Evolutionary conservation across 2,113 vertebrate genomes (phyloP).

Genomic region (Triplophysa dalaica): DNA sequence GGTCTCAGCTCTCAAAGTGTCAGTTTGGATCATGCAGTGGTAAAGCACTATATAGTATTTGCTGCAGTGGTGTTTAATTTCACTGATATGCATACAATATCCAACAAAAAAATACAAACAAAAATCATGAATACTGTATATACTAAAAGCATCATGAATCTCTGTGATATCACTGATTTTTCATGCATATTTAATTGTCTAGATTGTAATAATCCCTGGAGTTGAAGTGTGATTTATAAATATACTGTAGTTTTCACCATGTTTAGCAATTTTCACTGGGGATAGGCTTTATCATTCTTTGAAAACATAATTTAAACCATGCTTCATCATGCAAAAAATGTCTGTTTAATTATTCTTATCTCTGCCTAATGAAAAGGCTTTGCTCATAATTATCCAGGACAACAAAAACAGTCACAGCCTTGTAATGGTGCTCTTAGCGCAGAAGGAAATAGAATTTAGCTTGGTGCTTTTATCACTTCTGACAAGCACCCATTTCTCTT

Average conservation of each 20-base stretch:
- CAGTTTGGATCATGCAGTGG: constrained; percentile 44
- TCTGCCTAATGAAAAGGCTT: constrained; percentile 40
- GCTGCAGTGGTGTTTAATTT: constrained; percentile 25
- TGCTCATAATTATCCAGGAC: constrained; percentile 35
- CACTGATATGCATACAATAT: constrained; percentile 17
- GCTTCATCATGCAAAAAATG: not conserved
- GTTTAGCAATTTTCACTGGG: constrained; percentile 5
- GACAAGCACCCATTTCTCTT: constrained; percentile 32
- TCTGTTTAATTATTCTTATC: constrained; percentile 53
- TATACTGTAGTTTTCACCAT: not conserved
- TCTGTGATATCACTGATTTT: not conserved
- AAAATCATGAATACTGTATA: not conserved
- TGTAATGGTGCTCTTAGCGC: constrained; percentile 1
- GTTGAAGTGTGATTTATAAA: not conserved
- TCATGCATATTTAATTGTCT: not conserved
- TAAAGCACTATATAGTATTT: constrained; percentile 23
- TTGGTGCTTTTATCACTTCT: constrained; percentile 29
- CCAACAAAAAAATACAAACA: not conserved
- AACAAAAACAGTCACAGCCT: constrained; percentile 37
- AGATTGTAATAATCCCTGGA: not conserved
- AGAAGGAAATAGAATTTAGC: constrained; percentile 1
- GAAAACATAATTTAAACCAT: constrained; percentile 44
- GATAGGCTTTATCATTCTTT: constrained; percentile 10
- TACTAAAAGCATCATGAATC: not conserved
- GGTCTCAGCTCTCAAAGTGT: constrained; percentile 47